Base-by-base conservation (phyloP, 1,140 invertebrate species). In the Papilio xuthus region DNA sequence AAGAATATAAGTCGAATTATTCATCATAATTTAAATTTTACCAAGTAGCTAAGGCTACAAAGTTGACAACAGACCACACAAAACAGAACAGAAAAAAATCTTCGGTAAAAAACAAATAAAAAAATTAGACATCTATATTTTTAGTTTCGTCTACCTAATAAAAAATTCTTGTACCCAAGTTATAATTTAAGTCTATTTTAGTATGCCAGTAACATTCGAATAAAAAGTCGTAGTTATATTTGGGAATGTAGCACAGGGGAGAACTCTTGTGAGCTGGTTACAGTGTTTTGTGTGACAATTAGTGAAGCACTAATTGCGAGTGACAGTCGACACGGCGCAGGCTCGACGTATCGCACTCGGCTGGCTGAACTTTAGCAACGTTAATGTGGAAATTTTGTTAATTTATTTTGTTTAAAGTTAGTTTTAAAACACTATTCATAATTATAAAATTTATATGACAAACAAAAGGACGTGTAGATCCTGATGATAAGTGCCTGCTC, bases 221-320 rank as follows among this genome's bases (percentile, higher is more conserved):
- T 28, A 15, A 67, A 67, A 67, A 67, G 18, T 63, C 4, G 56
- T 67, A 9, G 26, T 23, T 23, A 60, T 26, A 63, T 63, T 63
- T 63, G 1, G 26, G 26, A 67, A 67, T 67, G 10, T 18, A 67
- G 60, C 60, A 28, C 60, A 67, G 60, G 60, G 12, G 26, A 67
- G 60, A 28, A 28, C 60, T 67, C 12, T 67, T 67, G 15, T 15
- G 47, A 32, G 26, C 60, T 32, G 60, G 60, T 67, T 28, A 28
- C 60, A 67, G 60, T 67, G 60, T 67, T 67, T 56, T 67, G 26
- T 67, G 60, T 67, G 60, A 67, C 60, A 67, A 67, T 67, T 67
- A 67, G 60, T 7, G 26, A 67, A 67, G 15, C 60, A 28, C 60
- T 67, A 67, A 67, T 67, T 67, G 15, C 13, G 13, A 67, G 60